Conservation (phyloP, 2,888 invertebrate species). For the Spisula subtruncata region DNA sequence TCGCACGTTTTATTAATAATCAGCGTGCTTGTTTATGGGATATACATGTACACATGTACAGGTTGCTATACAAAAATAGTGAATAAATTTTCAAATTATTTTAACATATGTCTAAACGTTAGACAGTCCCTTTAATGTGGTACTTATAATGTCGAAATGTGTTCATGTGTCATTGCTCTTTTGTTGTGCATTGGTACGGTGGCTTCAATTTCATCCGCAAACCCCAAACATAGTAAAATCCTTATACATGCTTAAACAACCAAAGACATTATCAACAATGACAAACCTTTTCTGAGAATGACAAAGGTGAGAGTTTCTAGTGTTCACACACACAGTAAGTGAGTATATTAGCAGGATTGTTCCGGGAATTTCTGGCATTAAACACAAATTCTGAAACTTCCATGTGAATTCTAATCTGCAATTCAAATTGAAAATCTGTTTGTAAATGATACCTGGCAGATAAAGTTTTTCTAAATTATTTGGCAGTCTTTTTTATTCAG, state of each 20-base stretch:
- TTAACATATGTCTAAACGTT: too few relatives aligned
- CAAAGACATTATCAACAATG: neutral
- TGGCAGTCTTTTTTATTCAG: neutral
- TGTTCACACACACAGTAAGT: neutral
- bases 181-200: too few relatives aligned
- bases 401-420: neutral
- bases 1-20: too few relatives aligned
- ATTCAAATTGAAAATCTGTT: conserved; percentile 2
- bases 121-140: too few relatives aligned
- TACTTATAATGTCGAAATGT: too few relatives aligned
- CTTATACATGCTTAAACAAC: neutral
- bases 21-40: too few relatives aligned
- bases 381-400: neutral
- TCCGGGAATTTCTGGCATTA: neutral
- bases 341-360: neutral
- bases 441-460: neutral
- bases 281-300: neutral
- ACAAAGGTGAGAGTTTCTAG: neutral
- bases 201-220: too few relatives aligned
- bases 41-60: too few relatives aligned
- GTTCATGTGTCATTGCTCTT: too few relatives aligned
- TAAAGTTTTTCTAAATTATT: neutral
- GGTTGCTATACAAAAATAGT: too few relatives aligned
- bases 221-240: too few relatives aligned
- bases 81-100: too few relatives aligned